phyloP scores from a whole-genome alignment of 2,888 invertebrate species.

The Dendrolimus houi region DNA sequence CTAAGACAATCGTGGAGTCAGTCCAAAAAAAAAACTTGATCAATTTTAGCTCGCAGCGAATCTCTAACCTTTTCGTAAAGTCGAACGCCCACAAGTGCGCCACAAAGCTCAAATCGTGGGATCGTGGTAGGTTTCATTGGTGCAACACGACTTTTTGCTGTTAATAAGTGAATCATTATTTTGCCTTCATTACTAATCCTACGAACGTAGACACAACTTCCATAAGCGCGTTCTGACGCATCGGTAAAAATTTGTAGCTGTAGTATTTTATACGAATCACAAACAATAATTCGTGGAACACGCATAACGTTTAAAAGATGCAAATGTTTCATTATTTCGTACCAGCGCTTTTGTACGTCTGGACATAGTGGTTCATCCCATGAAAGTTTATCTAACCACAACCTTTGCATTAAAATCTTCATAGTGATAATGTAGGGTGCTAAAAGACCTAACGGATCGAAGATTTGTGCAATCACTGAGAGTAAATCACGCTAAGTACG shows the following conservation, averaged over 20 bases:
- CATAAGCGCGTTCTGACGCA: slow-evolving; percentile 23
- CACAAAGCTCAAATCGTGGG: slow-evolving; percentile 19
- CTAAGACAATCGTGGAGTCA: slow-evolving; percentile 22
- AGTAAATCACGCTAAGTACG: slow-evolving; percentile 16
- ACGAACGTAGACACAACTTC: slow-evolving; percentile 19
- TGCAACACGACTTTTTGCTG: slow-evolving; percentile 20
- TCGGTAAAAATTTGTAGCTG: slow-evolving; percentile 23
- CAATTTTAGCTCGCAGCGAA: slow-evolving; percentile 12
- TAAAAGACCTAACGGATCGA: slow-evolving; percentile 19
- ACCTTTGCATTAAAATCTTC: not conserved
- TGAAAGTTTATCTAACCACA: slow-evolving; percentile 17
- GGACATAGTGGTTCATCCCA: slow-evolving; percentile 16
- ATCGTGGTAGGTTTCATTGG: slow-evolving; percentile 19
- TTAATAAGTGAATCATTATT: slow-evolving; percentile 6
- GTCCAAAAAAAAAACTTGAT: slow-evolving; percentile 16
- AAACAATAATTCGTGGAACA: slow-evolving; percentile 16
- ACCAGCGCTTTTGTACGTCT: slow-evolving; percentile 1
- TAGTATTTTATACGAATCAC: slow-evolving; percentile 6
- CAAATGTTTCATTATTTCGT: slow-evolving; percentile 4
- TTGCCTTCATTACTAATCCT: slow-evolving; percentile 7
- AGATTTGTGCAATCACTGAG: slow-evolving; percentile 14
- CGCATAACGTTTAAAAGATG: slow-evolving; percentile 10
- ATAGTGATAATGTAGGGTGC: slow-evolving; percentile 13
- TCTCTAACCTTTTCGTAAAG: slow-evolving; percentile 14
- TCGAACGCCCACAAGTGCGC: slow-evolving; percentile 20